A percentile compares a stretch with the other conserved stretches of the same genome.
Evolutionary conservation across 2,888 invertebrate species (phyloP).

Genomic region (Deilephila elpenor): DNA sequence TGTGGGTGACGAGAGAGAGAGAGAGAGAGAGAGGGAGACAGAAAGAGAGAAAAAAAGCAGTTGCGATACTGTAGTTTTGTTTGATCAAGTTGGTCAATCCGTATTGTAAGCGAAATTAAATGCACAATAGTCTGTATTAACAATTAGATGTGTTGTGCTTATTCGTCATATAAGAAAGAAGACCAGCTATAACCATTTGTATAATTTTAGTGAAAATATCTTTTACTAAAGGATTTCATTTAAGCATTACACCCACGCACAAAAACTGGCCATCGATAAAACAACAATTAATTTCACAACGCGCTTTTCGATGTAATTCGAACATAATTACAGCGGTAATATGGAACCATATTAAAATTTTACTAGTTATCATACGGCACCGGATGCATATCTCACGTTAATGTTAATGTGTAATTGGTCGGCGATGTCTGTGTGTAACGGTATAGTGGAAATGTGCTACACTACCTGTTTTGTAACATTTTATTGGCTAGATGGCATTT

Average conservation of each 20-base stretch:
- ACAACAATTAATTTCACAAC: constrained; percentile 19
- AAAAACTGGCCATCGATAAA: constrained; percentile 12
- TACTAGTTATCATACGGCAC: constrained; percentile 55
- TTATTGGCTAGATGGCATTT: constrained; percentile 3
- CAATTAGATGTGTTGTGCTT: too few species aligned
- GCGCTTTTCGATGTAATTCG: constrained; percentile 18
- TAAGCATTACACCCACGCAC: constrained; percentile 5
- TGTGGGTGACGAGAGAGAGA: too few species aligned
- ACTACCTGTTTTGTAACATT: constrained; percentile 10
- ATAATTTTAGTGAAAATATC: too few species aligned
- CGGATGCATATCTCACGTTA: constrained; percentile 67
- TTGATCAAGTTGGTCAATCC: too few species aligned
- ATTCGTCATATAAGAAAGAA: too few species aligned
- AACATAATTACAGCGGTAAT: constrained; percentile 17
- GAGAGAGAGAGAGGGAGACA: too few species aligned
- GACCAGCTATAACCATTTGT: too few species aligned
- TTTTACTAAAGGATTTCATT: not conserved
- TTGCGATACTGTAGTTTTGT: too few species aligned
- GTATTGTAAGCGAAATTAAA: too few species aligned
- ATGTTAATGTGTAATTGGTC: constrained; percentile 58
- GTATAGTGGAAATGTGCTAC: not conserved
- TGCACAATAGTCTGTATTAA: too few species aligned
- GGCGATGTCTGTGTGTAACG: constrained; percentile 36
- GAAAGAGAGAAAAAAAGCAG: too few species aligned
- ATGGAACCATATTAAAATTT: constrained; percentile 23